Evolutionary conservation across 2,888 invertebrate genomes (phyloP).

Genomic region (Lochmaea crataegi): DNA sequence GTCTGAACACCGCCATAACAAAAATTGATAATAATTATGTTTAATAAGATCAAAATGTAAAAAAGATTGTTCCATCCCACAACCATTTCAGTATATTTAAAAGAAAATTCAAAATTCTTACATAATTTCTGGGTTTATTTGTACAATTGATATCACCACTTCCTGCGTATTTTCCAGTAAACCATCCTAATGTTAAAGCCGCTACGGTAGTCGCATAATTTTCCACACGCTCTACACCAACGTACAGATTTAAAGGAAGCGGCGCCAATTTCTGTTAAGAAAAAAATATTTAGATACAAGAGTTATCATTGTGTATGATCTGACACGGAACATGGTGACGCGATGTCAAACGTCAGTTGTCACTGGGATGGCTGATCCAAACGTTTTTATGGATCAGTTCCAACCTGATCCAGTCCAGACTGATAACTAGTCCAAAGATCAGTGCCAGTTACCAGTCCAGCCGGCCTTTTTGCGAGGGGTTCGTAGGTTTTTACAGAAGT

Average conservation of each 20-base stretch:
- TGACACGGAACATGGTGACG: no score
- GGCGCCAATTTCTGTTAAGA: slow-evolving; percentile 57
- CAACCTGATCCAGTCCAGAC: no score
- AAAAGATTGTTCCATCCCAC: no score
- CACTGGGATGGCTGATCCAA: no score
- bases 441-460: no score
- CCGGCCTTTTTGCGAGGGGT: no score
- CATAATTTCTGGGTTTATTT: slow-evolving; percentile 60
- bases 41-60: slow-evolving; percentile 5
- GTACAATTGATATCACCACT: slow-evolving; percentile 66
- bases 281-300: slow-evolving; percentile 16
- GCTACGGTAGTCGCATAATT: slow-evolving; percentile 70
- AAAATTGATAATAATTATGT: no score
- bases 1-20: no score
- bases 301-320: not conserved
- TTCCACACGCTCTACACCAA: slow-evolving; percentile 70
- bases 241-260: slow-evolving; percentile 69
- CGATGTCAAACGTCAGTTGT: no score
- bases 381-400: no score
- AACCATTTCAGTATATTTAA: not conserved
- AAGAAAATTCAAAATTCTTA: slow-evolving; percentile 46
- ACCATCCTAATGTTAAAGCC: slow-evolving; percentile 72
- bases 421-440: no score
- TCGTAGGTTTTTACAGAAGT: no score
- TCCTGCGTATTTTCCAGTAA: slow-evolving; percentile 68